phyloP scores from a whole-genome alignment of 2,113 vertebrate species.

The Anolis sagrei region DNA sequence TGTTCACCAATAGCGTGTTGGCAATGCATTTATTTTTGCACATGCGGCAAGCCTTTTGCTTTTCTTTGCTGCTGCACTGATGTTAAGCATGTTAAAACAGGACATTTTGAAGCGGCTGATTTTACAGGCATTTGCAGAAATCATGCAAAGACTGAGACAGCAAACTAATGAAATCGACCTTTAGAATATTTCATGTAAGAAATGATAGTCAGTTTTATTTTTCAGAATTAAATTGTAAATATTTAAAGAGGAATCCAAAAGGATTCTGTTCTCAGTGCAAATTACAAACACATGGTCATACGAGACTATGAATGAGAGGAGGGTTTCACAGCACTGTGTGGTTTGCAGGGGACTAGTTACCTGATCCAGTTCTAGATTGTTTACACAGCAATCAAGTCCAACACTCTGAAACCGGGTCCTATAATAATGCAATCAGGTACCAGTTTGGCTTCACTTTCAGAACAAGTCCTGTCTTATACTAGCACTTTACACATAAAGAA shows the following conservation, averaged over 20 bases:
- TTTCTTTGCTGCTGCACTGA: slow-evolving; percentile 41
- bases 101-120: slow-evolving; percentile 6
- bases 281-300: not conserved
- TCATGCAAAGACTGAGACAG: slow-evolving; percentile 26
- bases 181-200: slow-evolving; percentile 17
- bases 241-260: not conserved
- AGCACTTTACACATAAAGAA: slow-evolving; percentile 11
- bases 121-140: slow-evolving; percentile 44
- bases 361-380: slow-evolving; percentile 10
- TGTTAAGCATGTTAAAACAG: slow-evolving; percentile 40
- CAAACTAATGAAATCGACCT: slow-evolving; percentile 10
- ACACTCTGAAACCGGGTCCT: not conserved
- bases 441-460: not conserved
- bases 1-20: slow-evolving; percentile 36
- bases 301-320: slow-evolving; percentile 21
- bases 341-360: not conserved
- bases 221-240: not conserved
- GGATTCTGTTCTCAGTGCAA: slow-evolving; percentile 7
- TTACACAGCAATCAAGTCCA: not conserved
- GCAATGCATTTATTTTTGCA: slow-evolving; percentile 43
- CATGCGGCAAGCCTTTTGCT: slow-evolving; percentile 28
- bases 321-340: not conserved
- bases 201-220: not conserved
- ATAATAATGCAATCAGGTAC: rapidly evolving
- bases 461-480: rapidly evolving